Percentiles rank a stretch among this genome's conserved stretches.
These are phyloP conservation scores for Chaetogeoica ovagalla DNA, from an alignment of 2,888 invertebrate genomes.

Conservation along the genomic window DNA sequence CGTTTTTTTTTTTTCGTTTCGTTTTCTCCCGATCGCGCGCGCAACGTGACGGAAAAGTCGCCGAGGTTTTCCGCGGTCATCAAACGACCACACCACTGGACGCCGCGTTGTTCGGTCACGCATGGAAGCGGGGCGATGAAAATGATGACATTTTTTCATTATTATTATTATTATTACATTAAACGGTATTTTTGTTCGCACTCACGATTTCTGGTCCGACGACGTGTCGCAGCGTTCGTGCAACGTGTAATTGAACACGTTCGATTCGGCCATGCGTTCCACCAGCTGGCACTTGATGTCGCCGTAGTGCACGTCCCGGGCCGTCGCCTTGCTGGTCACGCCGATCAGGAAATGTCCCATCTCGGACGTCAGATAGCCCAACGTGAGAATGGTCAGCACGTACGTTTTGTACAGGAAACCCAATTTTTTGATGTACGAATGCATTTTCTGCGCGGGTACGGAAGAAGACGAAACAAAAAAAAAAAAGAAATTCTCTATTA, in stretches of 20 bases:
- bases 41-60: no score
- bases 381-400: conserved; percentile 76
- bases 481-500: no score
- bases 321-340: conserved; percentile 83
- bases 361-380: conserved; percentile 84
- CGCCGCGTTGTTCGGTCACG: no score
- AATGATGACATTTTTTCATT: no score
- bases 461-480: no score
- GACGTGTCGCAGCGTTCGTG: conserved; percentile 62
- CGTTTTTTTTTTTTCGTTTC: no score
- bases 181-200: not conserved
- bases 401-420: conserved; percentile 76
- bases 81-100: no score
- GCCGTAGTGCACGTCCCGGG: conserved; percentile 82
- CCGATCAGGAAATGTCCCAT: conserved; percentile 84
- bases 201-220: conserved; percentile 64
- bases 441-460: not conserved
- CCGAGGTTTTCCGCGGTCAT: no score
- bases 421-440: conserved; percentile 64
- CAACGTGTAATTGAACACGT: conserved; percentile 58
- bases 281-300: conserved; percentile 80
- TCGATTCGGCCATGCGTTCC: conserved; percentile 63
- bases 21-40: no score
- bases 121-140: no score
- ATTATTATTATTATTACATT: no score